phyloP scores from a whole-genome alignment of 2,113 vertebrate species.

The Atractosteus spatula region DNA sequence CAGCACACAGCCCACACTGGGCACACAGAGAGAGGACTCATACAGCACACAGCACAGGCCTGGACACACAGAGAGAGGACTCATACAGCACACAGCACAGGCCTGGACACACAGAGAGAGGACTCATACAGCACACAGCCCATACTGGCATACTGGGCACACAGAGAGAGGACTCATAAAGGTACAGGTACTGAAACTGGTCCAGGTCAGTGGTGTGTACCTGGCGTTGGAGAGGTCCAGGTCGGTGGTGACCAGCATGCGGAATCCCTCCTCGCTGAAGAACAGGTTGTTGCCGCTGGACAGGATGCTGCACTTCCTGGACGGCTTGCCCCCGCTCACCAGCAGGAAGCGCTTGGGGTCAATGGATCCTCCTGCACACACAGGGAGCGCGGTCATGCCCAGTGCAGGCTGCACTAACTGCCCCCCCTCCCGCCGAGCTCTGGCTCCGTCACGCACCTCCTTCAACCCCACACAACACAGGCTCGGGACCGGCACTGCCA shows the following conservation, averaged over 20 bases:
- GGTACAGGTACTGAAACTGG: too few species aligned
- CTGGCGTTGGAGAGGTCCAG: slow-evolving; percentile 92
- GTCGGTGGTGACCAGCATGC: slow-evolving; percentile 91
- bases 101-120: too few species aligned
- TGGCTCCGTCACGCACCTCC: slow-evolving; percentile 1
- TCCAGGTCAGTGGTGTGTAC: slow-evolving; percentile 52
- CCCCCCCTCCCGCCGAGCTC: too few species aligned
- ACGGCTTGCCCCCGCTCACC: slow-evolving; percentile 91
- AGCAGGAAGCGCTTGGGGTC: slow-evolving; percentile 82
- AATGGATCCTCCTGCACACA: slow-evolving; percentile 69
- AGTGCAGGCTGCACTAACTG: not conserved
- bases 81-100: too few species aligned
- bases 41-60: too few species aligned
- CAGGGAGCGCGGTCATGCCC: slow-evolving; percentile 3
- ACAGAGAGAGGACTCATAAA: too few species aligned
- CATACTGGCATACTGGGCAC: too few species aligned
- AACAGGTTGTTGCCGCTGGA: slow-evolving; percentile 96
- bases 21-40: too few species aligned
- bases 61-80: too few species aligned
- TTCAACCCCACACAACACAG: slow-evolving; percentile 9
- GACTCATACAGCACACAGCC: too few species aligned
- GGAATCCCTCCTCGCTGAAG: slow-evolving; percentile 93
- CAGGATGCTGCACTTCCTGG: slow-evolving; percentile 93
- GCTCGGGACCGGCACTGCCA: not conserved
- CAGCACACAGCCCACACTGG: too few species aligned